Percentiles rank a stretch among this genome's conserved stretches.
Evolutionary conservation across 23 tunicate genomes (phyloP).

Genomic region (Aplidium turbinatum): DNA sequence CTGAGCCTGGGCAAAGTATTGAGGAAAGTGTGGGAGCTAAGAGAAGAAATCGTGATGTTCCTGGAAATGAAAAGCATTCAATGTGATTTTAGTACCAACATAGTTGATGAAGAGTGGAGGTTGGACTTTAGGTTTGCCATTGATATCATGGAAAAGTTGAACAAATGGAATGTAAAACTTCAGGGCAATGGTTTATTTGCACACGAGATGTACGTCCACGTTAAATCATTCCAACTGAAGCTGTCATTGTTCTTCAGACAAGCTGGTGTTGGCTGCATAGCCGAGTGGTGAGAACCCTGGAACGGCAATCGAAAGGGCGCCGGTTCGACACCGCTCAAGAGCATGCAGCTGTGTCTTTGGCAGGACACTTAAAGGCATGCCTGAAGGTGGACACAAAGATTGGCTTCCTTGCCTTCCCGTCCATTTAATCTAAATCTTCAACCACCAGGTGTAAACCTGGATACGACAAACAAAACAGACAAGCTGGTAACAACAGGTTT

Average conservation of each 20-base stretch:
- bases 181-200: conserved; percentile 44
- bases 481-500: conserved; percentile 25
- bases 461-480: no score
- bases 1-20: conserved; percentile 33
- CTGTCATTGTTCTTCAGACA: conserved; percentile 39
- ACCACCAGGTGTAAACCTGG: no score
- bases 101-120: conserved; percentile 47
- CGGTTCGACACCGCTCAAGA: no score
- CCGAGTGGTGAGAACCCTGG: no score
- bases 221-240: conserved; percentile 42
- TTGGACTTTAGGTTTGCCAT: conserved; percentile 46
- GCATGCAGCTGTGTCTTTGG: no score
- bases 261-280: no score
- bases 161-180: conserved; percentile 42
- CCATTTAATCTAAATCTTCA: no score
- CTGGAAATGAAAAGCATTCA: conserved; percentile 43
- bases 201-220: conserved; percentile 33
- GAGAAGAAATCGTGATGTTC: conserved; percentile 49
- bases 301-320: no score
- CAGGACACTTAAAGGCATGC: no score
- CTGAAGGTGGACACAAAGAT: no score
- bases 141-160: conserved; percentile 36
- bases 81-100: conserved; percentile 39
- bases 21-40: conserved; percentile 42
- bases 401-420: no score